phyloP scores from a whole-genome alignment of 2,888 invertebrate species.

The Athalia rosae region DNA sequence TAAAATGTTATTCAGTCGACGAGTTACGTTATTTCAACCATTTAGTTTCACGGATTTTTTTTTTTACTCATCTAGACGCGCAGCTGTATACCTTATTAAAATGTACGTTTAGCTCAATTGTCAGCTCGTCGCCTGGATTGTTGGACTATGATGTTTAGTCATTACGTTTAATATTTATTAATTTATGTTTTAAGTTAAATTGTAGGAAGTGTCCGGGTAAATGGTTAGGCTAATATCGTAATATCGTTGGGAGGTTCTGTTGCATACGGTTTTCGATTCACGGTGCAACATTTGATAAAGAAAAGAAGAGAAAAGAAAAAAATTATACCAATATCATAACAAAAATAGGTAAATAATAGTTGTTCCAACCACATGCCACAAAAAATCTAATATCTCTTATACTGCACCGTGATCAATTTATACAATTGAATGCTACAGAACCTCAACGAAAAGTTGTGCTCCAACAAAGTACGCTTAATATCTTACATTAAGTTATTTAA shows the following conservation, averaged over 20 bases:
- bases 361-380: neutral
- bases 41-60: neutral
- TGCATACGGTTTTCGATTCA: conserved; percentile 38
- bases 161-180: conserved; percentile 42
- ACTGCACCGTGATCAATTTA: conserved; percentile 20
- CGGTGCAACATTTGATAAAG: conserved; percentile 34
- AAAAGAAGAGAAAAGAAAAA: neutral
- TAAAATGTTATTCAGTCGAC: conserved; percentile 1
- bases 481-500: conserved; percentile 20
- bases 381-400: neutral
- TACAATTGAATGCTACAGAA: conserved; percentile 31
- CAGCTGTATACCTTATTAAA: neutral
- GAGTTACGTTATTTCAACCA: conserved; percentile 17
- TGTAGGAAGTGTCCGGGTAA: conserved; percentile 39
- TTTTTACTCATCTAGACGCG: neutral
- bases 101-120: conserved; percentile 31
- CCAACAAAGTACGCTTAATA: conserved; percentile 43
- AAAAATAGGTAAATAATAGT: neutral
- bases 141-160: conserved; percentile 43
- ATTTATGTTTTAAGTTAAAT: conserved; percentile 19
- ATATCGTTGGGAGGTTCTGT: conserved; percentile 45
- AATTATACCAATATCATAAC: neutral
- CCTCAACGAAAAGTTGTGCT: conserved; percentile 44
- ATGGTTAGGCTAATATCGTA: conserved; percentile 39
- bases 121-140: conserved; percentile 36